phyloP scores from a whole-genome alignment of 1,140 invertebrate species.

The Arctopsyche grandis region DNA sequence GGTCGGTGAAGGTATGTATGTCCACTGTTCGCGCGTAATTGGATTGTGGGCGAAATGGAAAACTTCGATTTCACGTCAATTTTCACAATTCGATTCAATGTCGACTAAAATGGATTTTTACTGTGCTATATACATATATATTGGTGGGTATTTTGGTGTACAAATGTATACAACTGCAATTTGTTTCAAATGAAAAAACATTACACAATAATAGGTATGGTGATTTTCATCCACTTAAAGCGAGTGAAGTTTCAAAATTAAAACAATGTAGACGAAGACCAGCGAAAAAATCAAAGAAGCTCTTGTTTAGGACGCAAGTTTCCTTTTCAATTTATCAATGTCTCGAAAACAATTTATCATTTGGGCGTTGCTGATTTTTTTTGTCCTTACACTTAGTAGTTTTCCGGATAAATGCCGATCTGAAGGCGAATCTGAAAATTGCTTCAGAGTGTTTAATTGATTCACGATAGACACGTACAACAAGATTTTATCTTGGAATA shows the following conservation, averaged over 20 bases:
- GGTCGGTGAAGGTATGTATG: constrained; percentile 17
- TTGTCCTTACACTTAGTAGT: constrained; percentile 15
- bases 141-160: not conserved
- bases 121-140: not conserved
- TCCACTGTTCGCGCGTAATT: constrained; percentile 49
- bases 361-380: constrained; percentile 34
- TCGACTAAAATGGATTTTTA: constrained; percentile 41
- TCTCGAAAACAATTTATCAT: constrained; percentile 49
- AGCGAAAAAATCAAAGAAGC: constrained; percentile 20
- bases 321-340: constrained; percentile 44
- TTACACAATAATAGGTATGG: not conserved
- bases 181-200: not conserved
- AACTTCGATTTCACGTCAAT: constrained; percentile 55
- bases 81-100: constrained; percentile 54
- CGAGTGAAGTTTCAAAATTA: constrained; percentile 2
- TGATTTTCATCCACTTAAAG: not conserved
- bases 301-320: constrained; percentile 25
- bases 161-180: not conserved
- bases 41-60: constrained; percentile 51
- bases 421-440: not conserved
- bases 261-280: not conserved
- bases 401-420: constrained; percentile 13
- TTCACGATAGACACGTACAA: not conserved
- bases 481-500: too few species aligned
- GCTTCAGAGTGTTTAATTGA: not conserved